phyloP scores from a whole-genome alignment of 2,888 invertebrate species.

The Arctia plantaginis region DNA sequence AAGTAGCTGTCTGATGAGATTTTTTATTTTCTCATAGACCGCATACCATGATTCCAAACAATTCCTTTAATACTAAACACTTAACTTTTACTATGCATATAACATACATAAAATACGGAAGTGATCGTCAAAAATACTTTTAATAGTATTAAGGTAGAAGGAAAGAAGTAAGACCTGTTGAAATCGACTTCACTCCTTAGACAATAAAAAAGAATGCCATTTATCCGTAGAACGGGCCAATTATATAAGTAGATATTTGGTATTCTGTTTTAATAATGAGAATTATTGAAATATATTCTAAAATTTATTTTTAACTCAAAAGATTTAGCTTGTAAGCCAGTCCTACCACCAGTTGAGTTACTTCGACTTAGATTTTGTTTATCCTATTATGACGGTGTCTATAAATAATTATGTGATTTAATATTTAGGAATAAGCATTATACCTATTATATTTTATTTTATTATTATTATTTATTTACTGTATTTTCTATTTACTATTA shows the following conservation, averaged over 20 bases:
- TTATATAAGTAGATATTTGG: neutral
- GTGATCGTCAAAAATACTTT: neutral
- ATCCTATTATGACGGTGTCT: neutral
- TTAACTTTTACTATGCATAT: neutral
- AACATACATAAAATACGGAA: neutral
- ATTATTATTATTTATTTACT: too few species aligned
- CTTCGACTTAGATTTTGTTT: neutral
- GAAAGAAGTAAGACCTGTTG: neutral
- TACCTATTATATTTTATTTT: too few species aligned
- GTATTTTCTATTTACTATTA: neutral
- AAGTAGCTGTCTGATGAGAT: slow-evolving; percentile 43
- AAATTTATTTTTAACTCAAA: too few species aligned
- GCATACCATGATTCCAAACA: neutral
- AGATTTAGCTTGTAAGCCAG: too few species aligned
- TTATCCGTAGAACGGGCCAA: neutral
- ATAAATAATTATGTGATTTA: neutral
- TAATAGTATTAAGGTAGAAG: neutral
- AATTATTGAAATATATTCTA: neutral
- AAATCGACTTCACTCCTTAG: neutral
- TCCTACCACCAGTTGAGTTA: too few species aligned
- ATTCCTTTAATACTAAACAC: neutral
- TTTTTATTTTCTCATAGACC: neutral
- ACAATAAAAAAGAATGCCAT: neutral
- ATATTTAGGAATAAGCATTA: too few species aligned
- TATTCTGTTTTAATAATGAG: neutral